Conservation (phyloP, 2,113 vertebrate species). For the Dipodomys spectabilis region DNA sequence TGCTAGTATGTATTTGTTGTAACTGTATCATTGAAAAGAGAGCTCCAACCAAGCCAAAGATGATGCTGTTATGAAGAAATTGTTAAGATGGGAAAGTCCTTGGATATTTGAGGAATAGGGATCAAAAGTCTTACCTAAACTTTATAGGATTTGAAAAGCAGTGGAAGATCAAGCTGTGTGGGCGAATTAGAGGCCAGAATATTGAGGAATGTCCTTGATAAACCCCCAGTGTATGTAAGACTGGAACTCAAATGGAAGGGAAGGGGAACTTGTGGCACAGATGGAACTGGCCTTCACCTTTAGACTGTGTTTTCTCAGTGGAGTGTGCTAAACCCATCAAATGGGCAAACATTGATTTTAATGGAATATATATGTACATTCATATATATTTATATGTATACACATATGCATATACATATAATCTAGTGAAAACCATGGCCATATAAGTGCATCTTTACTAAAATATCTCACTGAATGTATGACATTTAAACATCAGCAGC, state of each 20-base stretch:
- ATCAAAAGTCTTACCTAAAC: background rate
- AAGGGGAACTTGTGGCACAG: background rate
- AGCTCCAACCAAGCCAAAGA: background rate
- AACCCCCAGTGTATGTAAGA: background rate
- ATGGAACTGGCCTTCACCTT: background rate
- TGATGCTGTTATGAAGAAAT: background rate
- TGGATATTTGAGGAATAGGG: background rate
- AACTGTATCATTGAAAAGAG: background rate
- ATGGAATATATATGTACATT: background rate
- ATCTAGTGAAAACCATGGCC: background rate
- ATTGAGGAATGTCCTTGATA: background rate
- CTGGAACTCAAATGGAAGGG: background rate
- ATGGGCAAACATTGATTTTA: background rate
- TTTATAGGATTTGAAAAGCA: background rate
- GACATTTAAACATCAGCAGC: background rate
- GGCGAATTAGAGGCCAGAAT: background rate
- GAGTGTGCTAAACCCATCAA: background rate
- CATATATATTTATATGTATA: no score
- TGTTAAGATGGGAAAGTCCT: background rate
- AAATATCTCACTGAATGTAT: background rate
- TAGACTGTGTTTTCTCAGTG: background rate
- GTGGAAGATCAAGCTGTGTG: background rate
- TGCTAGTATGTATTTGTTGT: background rate
- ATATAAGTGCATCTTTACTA: background rate
- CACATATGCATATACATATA: background rate